Conservation (phyloP, 1,140 invertebrate species). For the Microplitis mediator region DNA sequence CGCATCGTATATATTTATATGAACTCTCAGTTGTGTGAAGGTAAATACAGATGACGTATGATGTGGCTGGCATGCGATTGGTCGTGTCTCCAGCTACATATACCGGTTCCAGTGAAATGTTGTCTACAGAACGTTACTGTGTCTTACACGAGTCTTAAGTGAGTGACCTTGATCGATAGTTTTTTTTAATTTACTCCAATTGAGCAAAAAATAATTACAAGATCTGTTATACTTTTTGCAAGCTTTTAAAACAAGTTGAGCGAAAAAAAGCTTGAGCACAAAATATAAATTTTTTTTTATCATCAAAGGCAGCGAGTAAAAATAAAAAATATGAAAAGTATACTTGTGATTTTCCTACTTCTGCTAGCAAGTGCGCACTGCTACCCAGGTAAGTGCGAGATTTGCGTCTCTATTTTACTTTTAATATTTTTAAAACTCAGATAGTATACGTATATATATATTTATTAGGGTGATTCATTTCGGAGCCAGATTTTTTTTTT, state of each 20-base stretch:
- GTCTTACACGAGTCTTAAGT: constrained; percentile 19
- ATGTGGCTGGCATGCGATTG: constrained; percentile 22
- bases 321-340: constrained; percentile 29
- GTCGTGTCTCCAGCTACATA: constrained; percentile 26
- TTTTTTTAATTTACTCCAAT: background rate
- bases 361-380: constrained; percentile 42
- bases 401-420: background rate
- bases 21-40: background rate
- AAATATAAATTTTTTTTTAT: background rate
- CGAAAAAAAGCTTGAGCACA: background rate
- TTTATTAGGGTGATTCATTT: too few relatives aligned
- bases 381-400: constrained; percentile 48
- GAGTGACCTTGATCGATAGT: constrained; percentile 24
- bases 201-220: background rate
- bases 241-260: background rate
- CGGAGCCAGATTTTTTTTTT: too few relatives aligned
- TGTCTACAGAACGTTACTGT: constrained; percentile 27
- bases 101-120: constrained; percentile 18
- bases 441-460: too few relatives aligned
- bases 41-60: constrained; percentile 13
- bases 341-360: constrained; percentile 36
- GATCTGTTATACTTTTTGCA: too few relatives aligned
- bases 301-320: background rate
- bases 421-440: background rate
- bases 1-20: background rate